Conservation (phyloP, 1,140 invertebrate genomes). For the Eubasilissa regina region DNA sequence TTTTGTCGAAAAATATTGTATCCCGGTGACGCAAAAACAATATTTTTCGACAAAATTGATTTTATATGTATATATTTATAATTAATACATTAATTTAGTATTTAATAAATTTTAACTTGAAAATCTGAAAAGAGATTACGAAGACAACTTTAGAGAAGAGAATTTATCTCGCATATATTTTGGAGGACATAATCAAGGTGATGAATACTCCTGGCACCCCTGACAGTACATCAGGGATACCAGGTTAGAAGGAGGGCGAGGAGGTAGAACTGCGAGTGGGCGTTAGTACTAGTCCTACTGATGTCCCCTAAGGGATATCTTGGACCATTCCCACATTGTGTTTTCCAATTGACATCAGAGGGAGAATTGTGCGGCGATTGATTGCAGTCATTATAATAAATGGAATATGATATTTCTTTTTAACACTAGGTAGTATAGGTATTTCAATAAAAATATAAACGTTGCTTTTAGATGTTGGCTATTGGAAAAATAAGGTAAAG, state of each 20-base stretch:
- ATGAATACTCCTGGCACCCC: conserved; percentile 21
- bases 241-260: conserved; percentile 4
- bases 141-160: no score
- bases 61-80: no score
- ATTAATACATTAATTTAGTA: no score
- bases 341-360: conserved; percentile 57
- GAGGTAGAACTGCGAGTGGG: conserved; percentile 22
- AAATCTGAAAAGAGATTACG: no score
- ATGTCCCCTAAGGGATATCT: conserved; percentile 57
- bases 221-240: not conserved
- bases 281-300: conserved; percentile 32
- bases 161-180: no score
- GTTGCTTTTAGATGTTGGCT: no score
- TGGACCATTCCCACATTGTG: conserved; percentile 59
- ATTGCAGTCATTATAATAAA: conserved; percentile 12
- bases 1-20: no score
- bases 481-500: no score
- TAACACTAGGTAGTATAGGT: not conserved
- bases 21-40: no score
- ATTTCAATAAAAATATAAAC: no score
- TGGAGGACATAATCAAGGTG: not conserved
- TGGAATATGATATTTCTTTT: conserved; percentile 37
- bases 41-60: no score
- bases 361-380: conserved; percentile 33
- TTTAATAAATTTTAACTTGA: no score